Conservation (phyloP, 2,113 vertebrate genomes). For the Montifringilla adamsi region DNA sequence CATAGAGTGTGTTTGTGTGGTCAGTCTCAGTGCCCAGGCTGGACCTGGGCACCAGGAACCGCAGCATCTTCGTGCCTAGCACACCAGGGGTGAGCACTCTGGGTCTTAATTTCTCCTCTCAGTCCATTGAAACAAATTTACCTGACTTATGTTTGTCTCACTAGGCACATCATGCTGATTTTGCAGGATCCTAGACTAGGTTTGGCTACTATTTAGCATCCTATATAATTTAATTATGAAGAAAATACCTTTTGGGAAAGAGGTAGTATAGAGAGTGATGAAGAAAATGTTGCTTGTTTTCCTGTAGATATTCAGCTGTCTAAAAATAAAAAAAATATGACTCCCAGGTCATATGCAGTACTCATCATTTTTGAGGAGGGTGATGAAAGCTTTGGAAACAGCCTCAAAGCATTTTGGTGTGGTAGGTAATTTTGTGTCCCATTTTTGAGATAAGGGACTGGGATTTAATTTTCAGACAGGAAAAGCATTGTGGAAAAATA, state of each 20-base stretch:
- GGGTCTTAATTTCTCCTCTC: background rate
- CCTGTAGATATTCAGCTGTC: background rate
- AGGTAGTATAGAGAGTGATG: background rate
- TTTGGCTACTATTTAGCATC: background rate
- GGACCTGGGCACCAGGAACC: background rate
- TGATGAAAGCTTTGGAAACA: background rate
- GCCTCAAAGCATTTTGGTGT: background rate
- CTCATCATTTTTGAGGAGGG: background rate
- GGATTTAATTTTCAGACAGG: background rate
- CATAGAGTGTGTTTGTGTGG: background rate
- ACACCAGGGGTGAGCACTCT: background rate
- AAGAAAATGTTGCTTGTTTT: background rate
- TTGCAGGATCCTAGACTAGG: background rate
- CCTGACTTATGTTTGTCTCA: background rate
- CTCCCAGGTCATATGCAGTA: background rate
- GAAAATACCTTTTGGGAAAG: background rate
- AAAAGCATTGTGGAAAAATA: background rate
- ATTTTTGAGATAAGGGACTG: background rate
- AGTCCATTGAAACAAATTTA: too few species aligned
- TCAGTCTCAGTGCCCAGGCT: background rate
- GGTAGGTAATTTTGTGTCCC: background rate
- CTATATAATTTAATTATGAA: background rate
- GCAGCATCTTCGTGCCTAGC: background rate
- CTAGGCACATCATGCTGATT: background rate
- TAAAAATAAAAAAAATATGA: background rate